Base-by-base conservation (phyloP, 64 coral and sea anemone genomes). In the Stichodactyla helianthus region DNA sequence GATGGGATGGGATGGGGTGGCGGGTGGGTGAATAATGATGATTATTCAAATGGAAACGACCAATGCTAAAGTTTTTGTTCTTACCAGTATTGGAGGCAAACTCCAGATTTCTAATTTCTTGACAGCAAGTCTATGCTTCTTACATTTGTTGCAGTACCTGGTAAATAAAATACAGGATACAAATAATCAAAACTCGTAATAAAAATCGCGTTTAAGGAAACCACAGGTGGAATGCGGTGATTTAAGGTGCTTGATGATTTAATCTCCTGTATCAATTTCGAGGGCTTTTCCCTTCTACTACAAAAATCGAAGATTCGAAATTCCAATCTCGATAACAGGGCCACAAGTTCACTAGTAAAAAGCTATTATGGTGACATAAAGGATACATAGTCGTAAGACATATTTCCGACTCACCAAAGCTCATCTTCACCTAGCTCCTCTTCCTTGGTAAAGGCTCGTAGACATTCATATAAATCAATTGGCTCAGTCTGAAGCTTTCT, bases 31-130 rank as follows among this genome's bases (percentile, higher is more conserved):
- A 44, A 44, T 1, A 44, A 44, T 2, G 35, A 44, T 44, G 2
- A 14, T 60, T 60, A 18, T 60, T 19, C 59, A 60, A 19, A 60
- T 17, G 10, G 10, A 4, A 59, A 59, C 0, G 56, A 10, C 0
- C 10, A 20, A 64, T 5, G 0, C 0, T 64, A 1, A 5, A 15
- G 17, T 14, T 64, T 64, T 5, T 22, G 2, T 71, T n/a, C 88
- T 89, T 52, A 95, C 93, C 63, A 99, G 70, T 55, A 99, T 99
- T 2, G 97, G 97, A 20, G 97, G 97, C 55, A 99, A 82, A 59
- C 93, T 99, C 97, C 97, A 99, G 11, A 99, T 92, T 52, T 99
- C 97, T 25, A 99, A 85, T 62, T 99, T 99, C 84, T 99, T 99
- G 54, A 92, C 93, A 15, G 97, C 97, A 50, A 99, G 56, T 80